These are phyloP conservation scores for Hormiphora californensis DNA, from an alignment of 37 sponge, comb jelly and placozoan species.

Conservation along the genomic window DNA sequence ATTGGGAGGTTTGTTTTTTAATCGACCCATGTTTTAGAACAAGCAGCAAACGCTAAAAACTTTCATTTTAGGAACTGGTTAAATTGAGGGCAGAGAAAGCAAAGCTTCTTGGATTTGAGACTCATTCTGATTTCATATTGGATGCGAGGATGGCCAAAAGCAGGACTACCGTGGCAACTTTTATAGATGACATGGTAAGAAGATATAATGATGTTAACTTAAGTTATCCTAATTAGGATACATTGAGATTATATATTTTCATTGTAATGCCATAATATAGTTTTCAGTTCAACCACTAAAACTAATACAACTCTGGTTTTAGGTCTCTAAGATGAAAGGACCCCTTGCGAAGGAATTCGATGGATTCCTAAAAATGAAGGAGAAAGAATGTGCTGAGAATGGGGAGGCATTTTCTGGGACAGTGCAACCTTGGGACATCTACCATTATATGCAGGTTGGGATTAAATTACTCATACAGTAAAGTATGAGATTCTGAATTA, in stretches of 20 bases:
- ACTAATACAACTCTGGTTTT: no score
- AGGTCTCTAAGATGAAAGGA: conserved; percentile 57
- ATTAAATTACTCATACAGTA: no score
- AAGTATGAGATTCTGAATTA: no score
- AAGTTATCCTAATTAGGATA: no score
- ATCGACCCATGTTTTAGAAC: no score
- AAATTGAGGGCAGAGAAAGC: conserved; percentile 55
- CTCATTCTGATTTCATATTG: conserved; percentile 58
- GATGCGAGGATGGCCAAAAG: conserved; percentile 62
- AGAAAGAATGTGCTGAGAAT: conserved; percentile 57
- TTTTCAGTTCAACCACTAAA: no score
- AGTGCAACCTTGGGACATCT: conserved; percentile 57
- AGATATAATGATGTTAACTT: no score
- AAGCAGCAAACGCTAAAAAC: no score
- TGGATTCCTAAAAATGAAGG: conserved; percentile 52
- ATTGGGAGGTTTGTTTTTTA: no score
- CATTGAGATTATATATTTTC: no score
- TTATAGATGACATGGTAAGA: conserved; percentile 54
- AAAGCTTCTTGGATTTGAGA: conserved; percentile 57
- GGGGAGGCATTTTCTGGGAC: conserved; percentile 12
- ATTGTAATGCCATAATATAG: no score
- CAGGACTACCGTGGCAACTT: conserved; percentile 44
- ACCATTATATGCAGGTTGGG: conserved; percentile 58
- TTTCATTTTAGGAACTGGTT: conserved; percentile 22
- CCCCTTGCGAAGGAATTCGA: conserved; percentile 54